Evolutionary conservation across 2,797 vertebrate species (phyloP), one percentile per base, ranked within the genome.

Genomic region (Leontopithecus rosalia): DNA sequence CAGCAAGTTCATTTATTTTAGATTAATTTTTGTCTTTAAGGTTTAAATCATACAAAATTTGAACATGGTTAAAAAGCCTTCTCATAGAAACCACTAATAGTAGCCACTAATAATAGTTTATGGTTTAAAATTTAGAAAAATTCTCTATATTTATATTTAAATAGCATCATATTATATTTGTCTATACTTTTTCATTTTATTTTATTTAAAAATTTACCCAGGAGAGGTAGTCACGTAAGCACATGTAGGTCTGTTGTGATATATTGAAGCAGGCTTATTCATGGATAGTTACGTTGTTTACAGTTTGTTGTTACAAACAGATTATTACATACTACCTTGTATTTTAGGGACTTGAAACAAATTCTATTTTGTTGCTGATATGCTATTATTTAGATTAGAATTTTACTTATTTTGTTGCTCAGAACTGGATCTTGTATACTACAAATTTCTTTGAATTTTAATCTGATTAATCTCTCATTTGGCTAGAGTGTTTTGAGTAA

Each of bases 371-470:
- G 39, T 72, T 91, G 58, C 41, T 77, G 0, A 58, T 72, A 77
- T 58, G n/a, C 22, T 96, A 22, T 43, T 80, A 52, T 33, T 91
- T 85, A 86, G 36, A 48, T 81, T 86, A 81, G 55, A 57, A 30
- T 58, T 95, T 92, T 80, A 24, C 46, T 92, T 64, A 76, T 67
- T 77, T 83, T 82, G 14, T 84, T 88, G 52, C 12, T 86, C 9
- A 36, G 75, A 4, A 70, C 19, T 86, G 2, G 33, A 46, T 57
- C 36, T 87, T 76, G 1, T 75, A 36, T 95, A 57, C 10, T 57
- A 41, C 24, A 87, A 2, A 83, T 72, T 94, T 76, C 33, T 93
- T 96, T 80, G 48, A 76, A 70, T 64, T 91, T 88, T 88, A 84
- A 41, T 79, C 48, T 64, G 13, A 61, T 64, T 88, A 79, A 33